Percentiles rank a stretch among this genome's conserved stretches.
Conservation (phyloP, 2,888 invertebrate genomes). For the Dusona sp. region DNA sequence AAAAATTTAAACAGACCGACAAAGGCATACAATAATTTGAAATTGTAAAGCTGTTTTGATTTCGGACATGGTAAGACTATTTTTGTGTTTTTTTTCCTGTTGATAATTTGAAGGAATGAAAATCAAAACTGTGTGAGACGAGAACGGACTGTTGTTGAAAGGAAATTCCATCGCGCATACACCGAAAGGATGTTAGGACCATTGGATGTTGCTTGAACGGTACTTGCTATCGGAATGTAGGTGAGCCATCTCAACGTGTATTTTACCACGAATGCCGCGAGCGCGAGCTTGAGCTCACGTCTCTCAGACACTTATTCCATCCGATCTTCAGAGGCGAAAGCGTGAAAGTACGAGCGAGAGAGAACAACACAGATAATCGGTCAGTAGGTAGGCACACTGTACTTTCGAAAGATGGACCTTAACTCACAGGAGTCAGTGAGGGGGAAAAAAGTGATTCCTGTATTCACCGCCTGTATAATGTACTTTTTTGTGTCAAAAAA, state of each 20-base stretch:
- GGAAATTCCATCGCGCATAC: not conserved
- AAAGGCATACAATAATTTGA: too few species aligned
- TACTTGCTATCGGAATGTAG: constrained; percentile 63
- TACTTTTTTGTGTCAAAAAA: not conserved
- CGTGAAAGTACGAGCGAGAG: constrained; percentile 65
- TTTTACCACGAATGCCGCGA: constrained; percentile 29
- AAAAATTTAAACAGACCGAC: too few species aligned
- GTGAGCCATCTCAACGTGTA: constrained; percentile 48
- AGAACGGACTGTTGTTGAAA: not conserved
- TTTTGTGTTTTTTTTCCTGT: not conserved
- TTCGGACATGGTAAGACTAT: not conserved
- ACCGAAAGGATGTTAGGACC: constrained; percentile 9
- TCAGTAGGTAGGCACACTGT: constrained; percentile 48
- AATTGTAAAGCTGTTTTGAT: not conserved
- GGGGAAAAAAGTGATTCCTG: not conserved
- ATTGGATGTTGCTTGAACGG: constrained; percentile 57
- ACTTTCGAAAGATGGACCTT: constrained; percentile 55
- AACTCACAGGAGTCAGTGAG: not conserved
- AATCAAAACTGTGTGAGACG: not conserved
- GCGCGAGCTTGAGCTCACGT: constrained; percentile 10
- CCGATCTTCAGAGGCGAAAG: constrained; percentile 45
- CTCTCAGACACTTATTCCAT: constrained; percentile 16
- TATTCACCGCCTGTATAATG: not conserved
- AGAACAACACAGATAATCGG: constrained; percentile 59
- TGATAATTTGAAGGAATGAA: not conserved